Percentiles rank a stretch among this genome's conserved stretches.
Evolutionary conservation across 2,888 invertebrate species (phyloP).

Genomic region (Epistrophella euchroma): DNA sequence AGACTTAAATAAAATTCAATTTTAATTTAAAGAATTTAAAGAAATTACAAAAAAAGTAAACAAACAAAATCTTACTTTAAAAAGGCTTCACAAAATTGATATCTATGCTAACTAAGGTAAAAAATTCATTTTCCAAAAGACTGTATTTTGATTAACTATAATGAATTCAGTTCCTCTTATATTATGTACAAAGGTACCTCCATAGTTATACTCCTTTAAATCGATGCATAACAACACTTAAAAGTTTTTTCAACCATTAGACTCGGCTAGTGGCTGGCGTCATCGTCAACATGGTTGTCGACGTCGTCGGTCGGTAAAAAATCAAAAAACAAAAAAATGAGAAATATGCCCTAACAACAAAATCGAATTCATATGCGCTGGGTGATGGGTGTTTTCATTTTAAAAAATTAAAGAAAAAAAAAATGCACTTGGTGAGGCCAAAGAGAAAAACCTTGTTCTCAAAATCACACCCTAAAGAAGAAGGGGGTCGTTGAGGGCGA

Average conservation of each 20-base stretch:
- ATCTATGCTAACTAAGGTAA: neutral
- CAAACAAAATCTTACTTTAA: neutral
- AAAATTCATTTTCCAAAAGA: neutral
- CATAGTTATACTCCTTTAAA: neutral
- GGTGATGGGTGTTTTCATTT: constrained; percentile 31
- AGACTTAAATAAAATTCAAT: too few species aligned
- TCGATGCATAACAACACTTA: constrained; percentile 62
- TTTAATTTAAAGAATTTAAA: neutral
- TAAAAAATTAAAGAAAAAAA: neutral
- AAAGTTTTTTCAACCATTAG: constrained; percentile 71
- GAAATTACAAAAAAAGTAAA: neutral
- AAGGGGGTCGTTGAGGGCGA: neutral
- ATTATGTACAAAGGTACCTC: too few species aligned
- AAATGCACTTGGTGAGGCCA: neutral
- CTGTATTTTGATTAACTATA: constrained; percentile 23
- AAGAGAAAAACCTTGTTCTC: constrained; percentile 51
- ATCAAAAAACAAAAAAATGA: constrained; percentile 14
- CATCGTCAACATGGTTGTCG: neutral
- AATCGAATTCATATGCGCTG: constrained; percentile 48
- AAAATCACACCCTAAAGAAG: constrained; percentile 21
- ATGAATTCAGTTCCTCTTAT: constrained; percentile 10
- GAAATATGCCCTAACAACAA: constrained; percentile 27
- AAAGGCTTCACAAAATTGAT: neutral
- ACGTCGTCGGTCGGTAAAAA: constrained; percentile 22
- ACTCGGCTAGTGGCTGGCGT: constrained; percentile 57